Evolutionary conservation across 2,888 invertebrate genomes (phyloP), one percentile per base, ranked within the genome.

Genomic region (Eristalis arbustorum): DNA sequence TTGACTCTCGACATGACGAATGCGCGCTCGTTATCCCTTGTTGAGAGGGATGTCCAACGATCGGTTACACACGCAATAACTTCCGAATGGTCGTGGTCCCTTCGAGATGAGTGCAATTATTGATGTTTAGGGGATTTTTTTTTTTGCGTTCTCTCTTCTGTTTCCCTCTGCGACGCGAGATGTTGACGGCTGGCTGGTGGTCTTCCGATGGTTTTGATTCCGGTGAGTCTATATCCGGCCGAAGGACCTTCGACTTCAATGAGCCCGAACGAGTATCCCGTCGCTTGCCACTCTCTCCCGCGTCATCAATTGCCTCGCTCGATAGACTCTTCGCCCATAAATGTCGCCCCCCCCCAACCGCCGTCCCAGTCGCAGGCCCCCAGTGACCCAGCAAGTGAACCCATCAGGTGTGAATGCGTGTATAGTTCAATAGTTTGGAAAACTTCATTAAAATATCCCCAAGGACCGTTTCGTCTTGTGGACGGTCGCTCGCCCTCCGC

Each of bases 391-490:
- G 31, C 69, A 62, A 69, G 23, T 63, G 40, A 82, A 56, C 67
- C 74, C 61, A 66, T 71, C 66, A 79, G 79, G 67, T 79, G 79
- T 61, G 66, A 79, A 73, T 72, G 72, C 72, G 76, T 76, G 63
- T 71, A 14, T 34, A 67, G 81, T 62, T 81, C 73, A 85, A 85
- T 85, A 85, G 85, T 85, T 85, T 81, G 81, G 81, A 85, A 85
- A 85, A 85, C 85, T 85, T 85, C 85, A 85, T 85, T 81, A 85
- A 81, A 85, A 85, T 77, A 81, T 77, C 81, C 77, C 85, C 74
- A 85, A 81, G 77, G 81, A 81, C 73, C 42, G 22, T 77, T 61
- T 56, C 37, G 6, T 40, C 25, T 25, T 69, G 13, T 63, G 25
- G 66, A 62, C 42, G 18, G 40, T 23, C 59, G 28, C 23, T 25